Evolutionary conservation across 2,888 invertebrate species (phyloP), one percentile per base, ranked within the genome.

Genomic region (Neuroscelio doddi): DNA sequence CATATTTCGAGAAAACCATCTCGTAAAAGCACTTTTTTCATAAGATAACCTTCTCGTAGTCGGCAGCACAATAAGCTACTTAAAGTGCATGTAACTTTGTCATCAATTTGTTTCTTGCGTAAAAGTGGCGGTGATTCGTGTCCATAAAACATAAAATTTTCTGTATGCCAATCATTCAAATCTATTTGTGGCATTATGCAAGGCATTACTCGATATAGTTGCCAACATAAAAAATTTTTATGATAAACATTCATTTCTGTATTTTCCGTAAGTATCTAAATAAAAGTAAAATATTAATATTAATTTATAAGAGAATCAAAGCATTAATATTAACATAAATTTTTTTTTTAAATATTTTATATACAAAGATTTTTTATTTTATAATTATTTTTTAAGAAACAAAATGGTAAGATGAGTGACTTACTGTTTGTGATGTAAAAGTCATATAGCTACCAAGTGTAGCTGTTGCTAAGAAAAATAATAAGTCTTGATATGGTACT

Each of bases 391-490:
- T 8, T 1, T 10, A 5, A 3, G 30, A 8, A 46, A 32, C 10
- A 32, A 10, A 12, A 8, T 15, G 14, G 14, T 8, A 30, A 9
- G 3, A 14, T 30, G 26, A 12, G 10, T 29, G 3, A 15, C 84
- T 79, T 84, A 87, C 87, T 65, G 80, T 69, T 71, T 86, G 81
- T 38, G 89, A 88, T 72, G 87, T 86, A 46, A 84, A 86, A 47
- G 89, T 87, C 78, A 92, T 86, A 80, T 90, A 91, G 56, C 89
- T 88, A 55, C 94, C 94, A 77, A 91, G 88, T 3, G 93, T 93
- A 14, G 93, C 92, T 58, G 88, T 87, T 30, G 93, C 88, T 70
- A 94, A 87, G 81, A 93, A 93, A 77, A 90, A 87, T 85, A 94
- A 87, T 51, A 94, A 85, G 79, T 93, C 93, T 41, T 89, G 87